Evolutionary conservation across 2,113 vertebrate genomes (phyloP), one percentile per base, ranked within the genome.

Genomic region (Dryoscopus gambensis): DNA sequence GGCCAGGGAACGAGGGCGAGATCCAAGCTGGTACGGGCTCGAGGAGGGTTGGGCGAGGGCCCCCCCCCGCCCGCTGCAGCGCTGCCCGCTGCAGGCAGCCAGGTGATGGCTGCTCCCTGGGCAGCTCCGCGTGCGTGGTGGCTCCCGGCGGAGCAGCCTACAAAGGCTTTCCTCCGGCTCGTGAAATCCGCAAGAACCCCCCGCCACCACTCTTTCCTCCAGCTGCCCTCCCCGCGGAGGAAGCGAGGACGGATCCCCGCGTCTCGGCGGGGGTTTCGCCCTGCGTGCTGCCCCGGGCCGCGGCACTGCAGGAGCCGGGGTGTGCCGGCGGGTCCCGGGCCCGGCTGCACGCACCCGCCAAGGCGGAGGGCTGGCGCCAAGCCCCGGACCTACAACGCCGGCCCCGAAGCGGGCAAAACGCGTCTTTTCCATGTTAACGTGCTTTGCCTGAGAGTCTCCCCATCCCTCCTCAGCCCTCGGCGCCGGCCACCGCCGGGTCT

Each of bases 131-230:
- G 63, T 10, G 80, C 53, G 14, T 1, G 75, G 30, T 1, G 83
- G 83, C 24, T 7, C 31, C 67, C 40, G 46, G 65, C n/a, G 8
- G 71, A 90, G 69, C 47, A 24, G 87, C 44, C 69, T 8, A 89
- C 96, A 91, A 89, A 92, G 91, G 64, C 89, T 96, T 85, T 71
- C 46, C 83, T 77, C 39, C 68, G 8, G 53, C 79, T 88, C 60
- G 39, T 65, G 79, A 91, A 87, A 89, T 22, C 65, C 62, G 7
- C 95, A 20, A 87, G 90, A 69, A 33, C 77, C 82, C 85, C 84
- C 90, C 6, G 53, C 68, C 82, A 75, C 70, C 69, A 10, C 46
- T 46, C 73, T 27, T 91, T 94, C 84, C 90, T 83, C 35, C 21
- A 5, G 73, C 59, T 33, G 80, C 77, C 73, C 88, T 89, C 85